Conservation (phyloP, 2,113 vertebrate species). For the Penelope pileata region DNA sequence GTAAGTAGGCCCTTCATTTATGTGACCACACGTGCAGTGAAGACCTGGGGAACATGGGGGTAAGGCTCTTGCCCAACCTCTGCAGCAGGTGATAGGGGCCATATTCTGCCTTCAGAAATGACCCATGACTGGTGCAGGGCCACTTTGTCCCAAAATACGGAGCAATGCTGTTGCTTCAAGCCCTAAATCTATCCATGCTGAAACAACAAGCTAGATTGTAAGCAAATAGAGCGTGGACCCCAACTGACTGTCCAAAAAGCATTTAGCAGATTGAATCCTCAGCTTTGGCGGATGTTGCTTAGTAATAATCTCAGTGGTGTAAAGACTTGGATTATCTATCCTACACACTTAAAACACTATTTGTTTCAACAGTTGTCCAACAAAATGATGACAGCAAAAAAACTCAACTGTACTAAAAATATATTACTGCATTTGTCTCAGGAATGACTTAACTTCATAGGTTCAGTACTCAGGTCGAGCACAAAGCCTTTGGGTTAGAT, state of each 20-base stretch:
- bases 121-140: background rate
- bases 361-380: constrained; percentile 41
- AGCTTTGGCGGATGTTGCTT: background rate
- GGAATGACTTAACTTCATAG: background rate
- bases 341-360: background rate
- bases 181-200: background rate
- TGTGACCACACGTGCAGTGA: background rate
- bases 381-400: background rate
- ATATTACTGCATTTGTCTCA: background rate
- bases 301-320: background rate
- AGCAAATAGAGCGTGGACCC: background rate
- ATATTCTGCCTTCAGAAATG: background rate
- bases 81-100: background rate
- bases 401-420: background rate
- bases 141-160: background rate
- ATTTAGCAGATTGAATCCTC: background rate
- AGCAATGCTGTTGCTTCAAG: background rate
- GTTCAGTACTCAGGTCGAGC: background rate
- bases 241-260: background rate
- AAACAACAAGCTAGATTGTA: background rate
- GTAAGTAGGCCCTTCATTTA: constrained; percentile 14
- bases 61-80: background rate
- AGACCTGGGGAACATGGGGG: background rate
- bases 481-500: background rate
- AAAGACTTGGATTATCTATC: background rate